Base-by-base conservation (phyloP, 2,797 vertebrate species). In the Hippopotamyrus pictus region DNA sequence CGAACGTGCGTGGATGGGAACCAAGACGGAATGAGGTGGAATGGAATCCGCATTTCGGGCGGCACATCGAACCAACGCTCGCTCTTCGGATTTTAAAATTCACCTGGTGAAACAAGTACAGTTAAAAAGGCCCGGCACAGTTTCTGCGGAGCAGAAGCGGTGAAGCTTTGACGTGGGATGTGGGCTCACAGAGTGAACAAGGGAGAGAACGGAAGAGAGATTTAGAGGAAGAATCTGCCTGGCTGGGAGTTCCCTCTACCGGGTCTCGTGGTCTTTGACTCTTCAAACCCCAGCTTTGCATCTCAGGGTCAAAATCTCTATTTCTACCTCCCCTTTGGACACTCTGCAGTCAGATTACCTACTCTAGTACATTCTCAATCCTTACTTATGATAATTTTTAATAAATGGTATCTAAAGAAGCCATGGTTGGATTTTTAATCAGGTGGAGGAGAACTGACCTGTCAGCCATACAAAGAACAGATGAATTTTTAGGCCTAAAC, bases 401-500 rank as follows among this genome's bases (percentile, higher is more conserved):
- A 33, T 89, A 87, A 89, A 76, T 54, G 46, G 33, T 76, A 19
- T 62, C 53, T 89, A 54, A 86, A 62, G 84, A 87, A 54, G 62
- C 62, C 46, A 29, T 51, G 22, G 19, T 54, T 65, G 62, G 59
- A 8, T 89, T 44, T 87, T 89, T 84, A 84, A 89, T 89, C 84
- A 54, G 84, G 86, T 89, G 33, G 83, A 76, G 62, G 62, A 87
- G 84, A 59, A 86, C 37, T 53, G 17, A 79, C 33, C 7, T 41
- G 73, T 79, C 41, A 14, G 73, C 33, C 29, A n/a, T 8, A n/a
- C 33, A n/a, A 44, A n/a, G 82, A 86, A 53, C 88, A 89, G 86
- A 87, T 92, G 83, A 90, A 92, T 91, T 88, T 91, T 92, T 91
- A 73, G 65, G 29, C 65, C 29, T 73, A 76, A 92, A 84, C 17